phyloP scores from a whole-genome alignment of 2,888 invertebrate species.

The Perithous albicinctus region DNA sequence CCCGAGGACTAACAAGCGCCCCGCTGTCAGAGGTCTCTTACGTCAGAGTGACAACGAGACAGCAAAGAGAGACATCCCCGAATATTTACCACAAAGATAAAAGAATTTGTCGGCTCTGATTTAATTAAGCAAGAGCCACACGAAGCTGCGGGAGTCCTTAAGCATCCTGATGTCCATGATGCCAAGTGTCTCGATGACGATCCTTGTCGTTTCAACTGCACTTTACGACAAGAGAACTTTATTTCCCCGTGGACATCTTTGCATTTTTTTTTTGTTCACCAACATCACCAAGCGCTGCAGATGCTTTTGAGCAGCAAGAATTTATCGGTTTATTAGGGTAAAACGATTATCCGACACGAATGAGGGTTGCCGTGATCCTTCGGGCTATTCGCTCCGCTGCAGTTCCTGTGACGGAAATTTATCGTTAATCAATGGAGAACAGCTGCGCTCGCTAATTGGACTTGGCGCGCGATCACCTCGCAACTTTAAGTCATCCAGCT shows the following conservation, averaged over 20 bases:
- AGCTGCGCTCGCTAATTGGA: constrained; percentile 62
- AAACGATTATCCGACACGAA: constrained; percentile 69
- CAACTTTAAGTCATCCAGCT: background rate
- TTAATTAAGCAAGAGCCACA: constrained; percentile 70
- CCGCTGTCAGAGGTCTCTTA: constrained; percentile 69
- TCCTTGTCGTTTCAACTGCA: constrained; percentile 20
- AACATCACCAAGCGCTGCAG: no score
- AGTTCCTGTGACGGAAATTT: constrained; percentile 36
- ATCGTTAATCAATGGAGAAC: constrained; percentile 64
- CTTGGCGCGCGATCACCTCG: constrained; percentile 42
- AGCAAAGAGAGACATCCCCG: constrained; percentile 46
- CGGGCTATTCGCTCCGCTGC: background rate
- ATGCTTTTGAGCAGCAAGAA: constrained; percentile 60
- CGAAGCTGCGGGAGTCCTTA: constrained; percentile 40
- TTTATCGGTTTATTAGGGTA: constrained; percentile 76
- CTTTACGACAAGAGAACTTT: constrained; percentile 39
- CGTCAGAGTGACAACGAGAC: constrained; percentile 36
- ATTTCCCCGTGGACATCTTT: constrained; percentile 3
- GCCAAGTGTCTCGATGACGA: constrained; percentile 27
- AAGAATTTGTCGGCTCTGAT: constrained; percentile 73
- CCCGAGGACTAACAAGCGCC: constrained; percentile 74
- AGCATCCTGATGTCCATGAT: constrained; percentile 12
- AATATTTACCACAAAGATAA: constrained; percentile 74
- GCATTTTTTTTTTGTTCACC: background rate
- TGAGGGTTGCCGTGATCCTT: constrained; percentile 35